phyloP scores from a whole-genome alignment of 1,140 invertebrate species.

The Diachasma alloeum region DNA sequence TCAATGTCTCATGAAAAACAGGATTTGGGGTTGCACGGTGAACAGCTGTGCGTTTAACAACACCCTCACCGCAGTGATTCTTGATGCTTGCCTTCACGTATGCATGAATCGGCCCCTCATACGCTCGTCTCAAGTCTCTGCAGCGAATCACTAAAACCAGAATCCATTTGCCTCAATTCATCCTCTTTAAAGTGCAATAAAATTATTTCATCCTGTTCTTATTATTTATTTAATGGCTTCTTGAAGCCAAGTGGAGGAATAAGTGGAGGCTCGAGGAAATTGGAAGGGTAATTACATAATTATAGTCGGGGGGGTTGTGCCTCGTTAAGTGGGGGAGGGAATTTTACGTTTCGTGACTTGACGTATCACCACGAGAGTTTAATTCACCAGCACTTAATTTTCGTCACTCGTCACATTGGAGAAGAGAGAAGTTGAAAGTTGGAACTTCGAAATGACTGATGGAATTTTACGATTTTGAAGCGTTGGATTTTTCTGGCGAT shows the following conservation, averaged over 20 bases:
- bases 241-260: not conserved
- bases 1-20: slow-evolving; percentile 60
- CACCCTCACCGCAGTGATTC: slow-evolving; percentile 54
- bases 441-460: not conserved
- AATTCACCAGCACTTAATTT: not conserved
- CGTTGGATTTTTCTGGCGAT: not conserved
- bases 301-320: slow-evolving; percentile 5
- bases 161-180: not conserved
- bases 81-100: slow-evolving; percentile 62
- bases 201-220: not conserved
- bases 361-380: not conserved
- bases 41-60: slow-evolving; percentile 61
- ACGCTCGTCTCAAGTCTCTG: slow-evolving; percentile 57
- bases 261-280: not conserved
- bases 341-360: not conserved
- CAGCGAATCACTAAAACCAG: slow-evolving; percentile 59
- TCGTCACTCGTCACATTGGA: not conserved
- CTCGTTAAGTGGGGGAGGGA: not conserved
- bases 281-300: slow-evolving; percentile 19
- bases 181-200: not conserved
- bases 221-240: not conserved
- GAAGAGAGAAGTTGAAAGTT: not conserved
- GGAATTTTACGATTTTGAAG: not conserved
- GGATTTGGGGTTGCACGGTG: slow-evolving; percentile 63
- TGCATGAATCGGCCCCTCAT: slow-evolving; percentile 60